Evolutionary conservation across 2,888 invertebrate species (phyloP).

Genomic region (Cordilura impudica): DNA sequence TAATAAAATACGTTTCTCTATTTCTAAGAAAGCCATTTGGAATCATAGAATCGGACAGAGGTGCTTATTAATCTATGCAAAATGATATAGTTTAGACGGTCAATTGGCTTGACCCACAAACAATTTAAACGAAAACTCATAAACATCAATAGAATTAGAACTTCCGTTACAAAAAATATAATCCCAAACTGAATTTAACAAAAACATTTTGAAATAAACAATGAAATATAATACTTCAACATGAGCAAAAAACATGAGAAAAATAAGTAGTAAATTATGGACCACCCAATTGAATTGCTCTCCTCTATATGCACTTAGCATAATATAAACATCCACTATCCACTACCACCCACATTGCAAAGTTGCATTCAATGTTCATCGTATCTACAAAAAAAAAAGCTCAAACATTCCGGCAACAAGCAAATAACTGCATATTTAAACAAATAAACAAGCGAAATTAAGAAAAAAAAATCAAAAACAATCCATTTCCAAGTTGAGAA

Average conservation of each 20-base stretch:
- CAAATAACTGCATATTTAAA: conserved; percentile 45
- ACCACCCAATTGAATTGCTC: conserved; percentile 54
- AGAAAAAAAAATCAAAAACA: conserved; percentile 5
- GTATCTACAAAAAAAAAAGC: conserved; percentile 10
- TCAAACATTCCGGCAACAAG: conserved; percentile 19
- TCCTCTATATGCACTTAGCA: conserved; percentile 21
- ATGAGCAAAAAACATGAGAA: conserved; percentile 44
- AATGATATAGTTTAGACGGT: too few species aligned
- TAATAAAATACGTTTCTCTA: too few species aligned
- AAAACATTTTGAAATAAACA: conserved; percentile 13
- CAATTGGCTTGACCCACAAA: conserved; percentile 38
- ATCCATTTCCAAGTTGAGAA: neutral
- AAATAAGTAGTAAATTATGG: conserved; percentile 50
- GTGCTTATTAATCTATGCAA: too few species aligned
- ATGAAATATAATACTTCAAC: conserved; percentile 42
- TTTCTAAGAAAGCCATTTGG: too few species aligned
- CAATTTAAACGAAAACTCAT: conserved; percentile 2
- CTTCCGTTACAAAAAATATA: neutral
- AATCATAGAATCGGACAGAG: too few species aligned
- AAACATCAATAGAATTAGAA: neutral
- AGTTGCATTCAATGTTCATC: conserved; percentile 35
- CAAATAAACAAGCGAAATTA: conserved; percentile 46
- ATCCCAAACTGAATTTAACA: neutral
- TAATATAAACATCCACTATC: neutral
- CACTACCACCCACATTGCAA: conserved; percentile 49